phyloP scores from a whole-genome alignment of 2,113 vertebrate genomes.

The Pterophyllum scalare region DNA sequence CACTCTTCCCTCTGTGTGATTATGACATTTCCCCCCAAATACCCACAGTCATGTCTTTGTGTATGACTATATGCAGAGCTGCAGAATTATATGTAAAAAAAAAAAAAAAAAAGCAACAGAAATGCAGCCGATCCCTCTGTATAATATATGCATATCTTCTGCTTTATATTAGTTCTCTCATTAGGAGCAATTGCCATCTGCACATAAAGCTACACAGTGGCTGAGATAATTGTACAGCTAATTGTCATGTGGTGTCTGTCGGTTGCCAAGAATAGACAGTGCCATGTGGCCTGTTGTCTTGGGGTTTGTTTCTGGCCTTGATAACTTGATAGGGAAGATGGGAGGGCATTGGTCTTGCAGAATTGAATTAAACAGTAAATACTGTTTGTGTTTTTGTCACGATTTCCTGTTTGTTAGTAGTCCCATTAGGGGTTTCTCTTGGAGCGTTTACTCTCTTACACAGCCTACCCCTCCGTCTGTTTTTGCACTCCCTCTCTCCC shows the following conservation, averaged over 20 bases:
- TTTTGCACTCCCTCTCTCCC: conserved; percentile 1
- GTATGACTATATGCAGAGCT: conserved; percentile 13
- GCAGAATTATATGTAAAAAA: not conserved
- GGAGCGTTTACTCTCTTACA: conserved; percentile 48
- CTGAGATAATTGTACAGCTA: conserved; percentile 68
- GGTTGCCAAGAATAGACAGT: conserved; percentile 65
- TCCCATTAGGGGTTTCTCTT: conserved; percentile 62
- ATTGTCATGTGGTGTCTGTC: conserved; percentile 69
- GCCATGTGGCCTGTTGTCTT: conserved; percentile 63
- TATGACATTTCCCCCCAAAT: conserved; percentile 40
- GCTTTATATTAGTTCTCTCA: conserved; percentile 38
- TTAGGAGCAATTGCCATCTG: conserved; percentile 60
- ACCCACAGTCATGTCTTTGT: conserved; percentile 12
- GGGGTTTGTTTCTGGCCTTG: conserved; percentile 65
- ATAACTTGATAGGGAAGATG: conserved; percentile 60
- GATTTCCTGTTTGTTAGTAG: conserved; percentile 69
- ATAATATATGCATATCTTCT: conserved; percentile 1
- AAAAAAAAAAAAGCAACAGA: not conserved
- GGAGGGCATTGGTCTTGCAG: conserved; percentile 53
- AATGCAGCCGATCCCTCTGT: not conserved
- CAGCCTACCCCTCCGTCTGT: conserved; percentile 10
- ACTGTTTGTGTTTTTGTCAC: conserved; percentile 73
- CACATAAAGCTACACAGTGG: conserved; percentile 57
- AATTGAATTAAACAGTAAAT: conserved; percentile 73
- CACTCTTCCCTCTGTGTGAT: conserved; percentile 42